A percentile compares a stretch with the other conserved stretches of the same genome.
Evolutionary conservation across 2,888 invertebrate species (phyloP).

Genomic region (Barypeithes pellucidus): DNA sequence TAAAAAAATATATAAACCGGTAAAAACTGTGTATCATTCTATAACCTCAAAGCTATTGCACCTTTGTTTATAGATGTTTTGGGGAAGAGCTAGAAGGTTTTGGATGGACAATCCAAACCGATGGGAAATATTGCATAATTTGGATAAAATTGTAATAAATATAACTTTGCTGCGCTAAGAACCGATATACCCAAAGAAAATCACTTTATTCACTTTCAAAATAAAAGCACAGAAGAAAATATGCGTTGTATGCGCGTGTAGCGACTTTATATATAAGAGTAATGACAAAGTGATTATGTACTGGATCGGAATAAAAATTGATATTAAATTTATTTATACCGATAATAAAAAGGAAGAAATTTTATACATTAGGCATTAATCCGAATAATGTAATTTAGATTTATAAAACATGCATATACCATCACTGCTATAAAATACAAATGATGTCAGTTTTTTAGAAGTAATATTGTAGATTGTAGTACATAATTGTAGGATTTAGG

Average conservation of each 20-base stretch:
- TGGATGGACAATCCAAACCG: neutral
- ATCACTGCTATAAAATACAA: too few relatives aligned
- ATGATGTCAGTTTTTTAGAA: too few relatives aligned
- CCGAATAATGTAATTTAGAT: too few relatives aligned
- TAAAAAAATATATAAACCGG: slow-evolving; percentile 30
- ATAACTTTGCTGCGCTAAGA: neutral
- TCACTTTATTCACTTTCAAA: slow-evolving; percentile 1
- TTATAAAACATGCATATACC: too few relatives aligned
- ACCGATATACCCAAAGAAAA: too few relatives aligned
- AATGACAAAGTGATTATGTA: too few relatives aligned
- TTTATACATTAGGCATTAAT: too few relatives aligned
- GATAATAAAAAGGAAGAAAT: too few relatives aligned
- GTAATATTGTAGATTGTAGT: neutral
- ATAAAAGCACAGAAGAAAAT: neutral
- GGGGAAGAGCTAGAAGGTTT: neutral
- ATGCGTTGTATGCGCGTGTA: too few relatives aligned
- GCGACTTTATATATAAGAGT: too few relatives aligned
- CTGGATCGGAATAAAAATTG: too few relatives aligned
- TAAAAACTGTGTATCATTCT: slow-evolving; percentile 16
- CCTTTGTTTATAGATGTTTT: neutral
- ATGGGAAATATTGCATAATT: slow-evolving; percentile 13
- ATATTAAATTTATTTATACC: too few relatives aligned
- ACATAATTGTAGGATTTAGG: neutral
- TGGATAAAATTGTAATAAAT: neutral
- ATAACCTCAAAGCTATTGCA: slow-evolving; percentile 25